phyloP scores from a whole-genome alignment of 2,888 invertebrate species.

The Meiosimyza decipiens region DNA sequence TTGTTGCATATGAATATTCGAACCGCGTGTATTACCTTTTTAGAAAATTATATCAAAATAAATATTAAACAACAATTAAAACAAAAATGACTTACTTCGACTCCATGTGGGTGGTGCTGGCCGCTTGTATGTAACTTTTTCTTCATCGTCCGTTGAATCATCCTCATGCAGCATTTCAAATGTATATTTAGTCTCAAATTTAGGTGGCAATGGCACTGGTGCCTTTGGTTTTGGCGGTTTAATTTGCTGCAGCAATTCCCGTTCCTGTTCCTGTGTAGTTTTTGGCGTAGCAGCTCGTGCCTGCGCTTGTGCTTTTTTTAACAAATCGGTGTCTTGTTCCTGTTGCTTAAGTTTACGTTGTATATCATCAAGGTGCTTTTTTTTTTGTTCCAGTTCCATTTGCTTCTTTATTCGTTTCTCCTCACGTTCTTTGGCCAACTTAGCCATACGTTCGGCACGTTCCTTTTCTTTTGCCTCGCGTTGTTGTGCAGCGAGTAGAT shows the following conservation, averaged over 20 bases:
- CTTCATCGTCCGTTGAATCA: slow-evolving; percentile 67
- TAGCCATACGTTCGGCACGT: slow-evolving; percentile 61
- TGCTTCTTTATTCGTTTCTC: slow-evolving; percentile 61
- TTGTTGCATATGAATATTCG: slow-evolving; percentile 68
- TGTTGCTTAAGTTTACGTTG: slow-evolving; percentile 59
- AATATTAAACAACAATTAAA: not conserved
- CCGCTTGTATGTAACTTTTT: slow-evolving; percentile 58
- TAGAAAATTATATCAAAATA: not conserved
- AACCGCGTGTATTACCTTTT: slow-evolving; percentile 65
- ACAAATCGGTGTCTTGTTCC: slow-evolving; percentile 53
- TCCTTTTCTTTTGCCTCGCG: slow-evolving; percentile 66
- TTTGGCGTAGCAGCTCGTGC: slow-evolving; percentile 49
- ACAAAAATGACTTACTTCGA: slow-evolving; percentile 59
- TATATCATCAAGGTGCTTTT: slow-evolving; percentile 60
- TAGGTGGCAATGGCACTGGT: slow-evolving; percentile 55
- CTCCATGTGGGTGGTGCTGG: slow-evolving; percentile 67
- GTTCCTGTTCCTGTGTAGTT: slow-evolving; percentile 55
- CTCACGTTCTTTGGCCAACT: slow-evolving; percentile 62
- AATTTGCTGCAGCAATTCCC: slow-evolving; percentile 57
- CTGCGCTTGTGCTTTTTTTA: slow-evolving; percentile 46
- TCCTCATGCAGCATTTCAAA: slow-evolving; percentile 66
- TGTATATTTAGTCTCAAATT: slow-evolving; percentile 55
- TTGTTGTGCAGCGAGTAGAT: slow-evolving; percentile 59
- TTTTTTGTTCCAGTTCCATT: slow-evolving; percentile 59
- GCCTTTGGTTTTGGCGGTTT: slow-evolving; percentile 51